A percentile compares a stretch with the other conserved stretches of the same genome.
These are phyloP conservation scores for Orius insidiosus DNA, from an alignment of 1,140 invertebrate genomes.

Conservation along the genomic window DNA sequence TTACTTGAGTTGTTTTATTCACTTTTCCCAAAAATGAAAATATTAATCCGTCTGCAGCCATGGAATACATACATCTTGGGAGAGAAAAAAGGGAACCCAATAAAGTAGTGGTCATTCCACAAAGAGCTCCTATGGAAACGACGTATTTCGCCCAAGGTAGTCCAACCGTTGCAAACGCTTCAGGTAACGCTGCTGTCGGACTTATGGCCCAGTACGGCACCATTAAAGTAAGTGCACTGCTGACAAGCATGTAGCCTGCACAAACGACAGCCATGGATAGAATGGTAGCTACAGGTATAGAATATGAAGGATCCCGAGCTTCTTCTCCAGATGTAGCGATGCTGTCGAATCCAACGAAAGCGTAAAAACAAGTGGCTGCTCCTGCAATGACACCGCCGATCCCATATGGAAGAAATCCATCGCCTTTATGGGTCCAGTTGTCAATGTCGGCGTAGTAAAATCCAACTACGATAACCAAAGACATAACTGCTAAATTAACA, in stretches of 20 bases:
- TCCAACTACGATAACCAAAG: constrained; percentile 53
- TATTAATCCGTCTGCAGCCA: constrained; percentile 73
- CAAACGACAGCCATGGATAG: constrained; percentile 26
- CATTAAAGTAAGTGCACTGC: constrained; percentile 64
- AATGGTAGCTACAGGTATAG: constrained; percentile 41
- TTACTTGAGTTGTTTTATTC: constrained; percentile 48
- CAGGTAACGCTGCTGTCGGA: constrained; percentile 63
- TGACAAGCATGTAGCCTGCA: constrained; percentile 51
- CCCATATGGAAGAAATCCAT: constrained; percentile 70
- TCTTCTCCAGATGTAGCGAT: constrained; percentile 57
- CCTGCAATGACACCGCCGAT: constrained; percentile 42
- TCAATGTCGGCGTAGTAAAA: constrained; percentile 58
- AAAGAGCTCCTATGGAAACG: constrained; percentile 71
- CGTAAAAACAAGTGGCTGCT: constrained; percentile 81
- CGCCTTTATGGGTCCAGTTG: constrained; percentile 56
- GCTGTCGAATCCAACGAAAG: constrained; percentile 79
- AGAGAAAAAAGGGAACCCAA: constrained; percentile 70
- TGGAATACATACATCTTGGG: constrained; percentile 70
- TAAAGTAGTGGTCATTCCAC: constrained; percentile 76
- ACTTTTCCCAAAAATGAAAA: constrained; percentile 62
- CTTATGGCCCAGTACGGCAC: constrained; percentile 51
- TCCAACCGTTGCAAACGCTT: constrained; percentile 56
- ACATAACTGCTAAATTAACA: constrained; percentile 58
- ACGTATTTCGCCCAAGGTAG: constrained; percentile 73
- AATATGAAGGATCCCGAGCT: constrained; percentile 38